phyloP scores from a whole-genome alignment of 2,888 invertebrate genomes.

The Drosophila silvestris region DNA sequence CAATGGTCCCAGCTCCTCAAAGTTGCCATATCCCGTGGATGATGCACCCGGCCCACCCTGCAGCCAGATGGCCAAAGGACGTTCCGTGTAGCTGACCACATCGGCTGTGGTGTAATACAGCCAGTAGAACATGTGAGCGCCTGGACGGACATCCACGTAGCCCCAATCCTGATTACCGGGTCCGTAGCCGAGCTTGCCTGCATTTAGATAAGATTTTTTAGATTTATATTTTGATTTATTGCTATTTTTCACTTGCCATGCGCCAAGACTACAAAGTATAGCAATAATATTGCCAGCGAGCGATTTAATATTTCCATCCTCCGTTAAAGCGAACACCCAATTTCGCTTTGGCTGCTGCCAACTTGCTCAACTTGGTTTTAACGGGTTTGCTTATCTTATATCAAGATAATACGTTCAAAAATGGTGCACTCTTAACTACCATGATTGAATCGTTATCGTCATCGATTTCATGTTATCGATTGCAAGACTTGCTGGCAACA shows the following conservation, averaged over 20 bases:
- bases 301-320: constrained; percentile 31
- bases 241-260: constrained; percentile 30
- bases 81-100: constrained; percentile 87
- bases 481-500: background rate
- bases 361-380: constrained; percentile 34
- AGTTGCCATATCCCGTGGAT: constrained; percentile 93
- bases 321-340: constrained; percentile 13
- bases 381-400: constrained; percentile 47
- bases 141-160: constrained; percentile 89
- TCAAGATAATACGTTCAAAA: constrained; percentile 16
- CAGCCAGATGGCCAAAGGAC: constrained; percentile 93
- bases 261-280: constrained; percentile 29
- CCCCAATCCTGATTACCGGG: constrained; percentile 91
- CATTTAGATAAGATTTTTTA: background rate
- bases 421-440: background rate
- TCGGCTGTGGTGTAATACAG: constrained; percentile 91
- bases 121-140: constrained; percentile 95
- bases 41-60: constrained; percentile 95
- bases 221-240: background rate
- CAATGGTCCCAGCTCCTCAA: constrained; percentile 92
- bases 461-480: background rate
- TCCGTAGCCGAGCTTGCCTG: constrained; percentile 86
- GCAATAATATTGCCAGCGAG: constrained; percentile 41
- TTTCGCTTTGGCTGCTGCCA: constrained; percentile 8
- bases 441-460: background rate